Evolutionary conservation across 2,888 invertebrate genomes (phyloP).

Genomic region (Cosmia pyralina): DNA sequence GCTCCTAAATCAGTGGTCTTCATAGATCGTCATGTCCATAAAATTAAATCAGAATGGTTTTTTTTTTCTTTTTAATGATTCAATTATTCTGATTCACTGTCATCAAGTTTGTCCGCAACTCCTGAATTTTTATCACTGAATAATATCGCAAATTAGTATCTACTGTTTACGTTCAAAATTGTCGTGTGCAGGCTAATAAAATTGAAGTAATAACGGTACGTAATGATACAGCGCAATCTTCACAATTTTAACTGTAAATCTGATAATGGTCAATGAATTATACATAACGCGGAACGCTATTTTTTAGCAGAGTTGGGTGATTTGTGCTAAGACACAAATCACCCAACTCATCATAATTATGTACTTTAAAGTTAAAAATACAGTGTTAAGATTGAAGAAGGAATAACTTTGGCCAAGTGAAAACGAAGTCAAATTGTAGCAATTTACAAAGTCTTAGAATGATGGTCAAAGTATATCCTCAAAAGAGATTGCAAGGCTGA

Average conservation of each 20-base stretch:
- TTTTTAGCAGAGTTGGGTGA: neutral
- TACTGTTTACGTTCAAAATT: slow-evolving; percentile 20
- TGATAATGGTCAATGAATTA: neutral
- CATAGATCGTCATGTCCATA: neutral
- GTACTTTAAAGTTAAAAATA: neutral
- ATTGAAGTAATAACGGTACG: slow-evolving; percentile 33
- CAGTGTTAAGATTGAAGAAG: neutral
- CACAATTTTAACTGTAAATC: slow-evolving; percentile 28
- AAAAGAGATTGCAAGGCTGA: neutral
- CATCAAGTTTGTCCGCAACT: slow-evolving; percentile 21
- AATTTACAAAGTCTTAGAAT: neutral
- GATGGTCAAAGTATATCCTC: too few species aligned
- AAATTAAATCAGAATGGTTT: too few species aligned
- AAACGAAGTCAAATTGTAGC: neutral
- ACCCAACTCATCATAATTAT: neutral
- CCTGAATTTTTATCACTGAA: slow-evolving; percentile 16
- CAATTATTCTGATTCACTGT: neutral
- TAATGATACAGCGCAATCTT: slow-evolving; percentile 19
- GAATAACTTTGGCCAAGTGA: neutral
- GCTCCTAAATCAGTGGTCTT: neutral
- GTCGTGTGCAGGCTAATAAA: slow-evolving; percentile 26
- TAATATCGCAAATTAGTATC: slow-evolving; percentile 20
- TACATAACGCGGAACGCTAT: neutral
- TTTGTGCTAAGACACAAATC: neutral
- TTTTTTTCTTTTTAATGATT: too few species aligned